phyloP scores from a whole-genome alignment of 2,888 invertebrate genomes.

The Epistrophe eligans region DNA sequence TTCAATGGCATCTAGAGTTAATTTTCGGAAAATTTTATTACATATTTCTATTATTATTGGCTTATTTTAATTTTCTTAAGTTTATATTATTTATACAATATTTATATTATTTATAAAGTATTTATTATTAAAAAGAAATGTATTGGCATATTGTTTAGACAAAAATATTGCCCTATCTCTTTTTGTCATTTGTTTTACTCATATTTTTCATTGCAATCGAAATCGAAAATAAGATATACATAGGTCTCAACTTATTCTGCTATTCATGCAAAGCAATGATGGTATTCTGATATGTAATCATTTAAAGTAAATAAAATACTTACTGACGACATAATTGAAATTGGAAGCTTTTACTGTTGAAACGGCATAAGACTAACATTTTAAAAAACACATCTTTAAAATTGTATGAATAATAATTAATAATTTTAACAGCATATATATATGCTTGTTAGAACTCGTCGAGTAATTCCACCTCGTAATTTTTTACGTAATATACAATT shows the following conservation, averaged over 20 bases:
- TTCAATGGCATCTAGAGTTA: neutral
- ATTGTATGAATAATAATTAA: too few species aligned
- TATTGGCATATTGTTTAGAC: constrained; percentile 7
- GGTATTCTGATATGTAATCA: neutral
- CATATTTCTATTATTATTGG: constrained; percentile 34
- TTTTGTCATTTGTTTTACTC: constrained; percentile 6
- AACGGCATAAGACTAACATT: neutral
- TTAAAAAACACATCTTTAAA: neutral
- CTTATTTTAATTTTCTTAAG: constrained; percentile 41
- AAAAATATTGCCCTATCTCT: constrained; percentile 20
- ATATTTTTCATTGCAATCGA: constrained; percentile 18
- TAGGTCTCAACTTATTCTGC: constrained; percentile 29
- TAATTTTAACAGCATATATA: too few species aligned
- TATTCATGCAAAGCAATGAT: neutral
- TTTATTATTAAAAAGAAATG: neutral
- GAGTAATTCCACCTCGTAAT: too few species aligned
- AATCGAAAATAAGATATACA: constrained; percentile 4
- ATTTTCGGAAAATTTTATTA: neutral
- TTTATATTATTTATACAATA: neutral
- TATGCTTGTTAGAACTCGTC: too few species aligned
- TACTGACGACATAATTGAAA: neutral
- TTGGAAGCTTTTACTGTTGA: neutral
- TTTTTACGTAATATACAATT: too few species aligned
- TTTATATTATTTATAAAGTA: constrained; percentile 17
- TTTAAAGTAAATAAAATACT: neutral